phyloP scores from a whole-genome alignment of 2,113 vertebrate species.

The Psittacara wagleri region DNA sequence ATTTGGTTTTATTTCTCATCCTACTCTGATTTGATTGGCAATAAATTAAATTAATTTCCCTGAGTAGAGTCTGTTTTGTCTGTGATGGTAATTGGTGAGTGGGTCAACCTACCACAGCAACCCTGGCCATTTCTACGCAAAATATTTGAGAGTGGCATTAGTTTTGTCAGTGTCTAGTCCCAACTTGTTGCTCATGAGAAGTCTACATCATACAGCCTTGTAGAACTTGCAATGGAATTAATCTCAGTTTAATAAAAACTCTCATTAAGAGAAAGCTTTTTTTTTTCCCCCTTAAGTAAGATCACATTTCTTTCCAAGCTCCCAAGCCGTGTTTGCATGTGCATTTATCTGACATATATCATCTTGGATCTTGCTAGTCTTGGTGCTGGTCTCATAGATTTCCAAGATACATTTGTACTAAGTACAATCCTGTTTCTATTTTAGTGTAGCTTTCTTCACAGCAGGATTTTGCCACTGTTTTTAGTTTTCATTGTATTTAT shows the following conservation, averaged over 20 bases:
- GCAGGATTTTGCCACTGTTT: not conserved
- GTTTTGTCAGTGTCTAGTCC: not conserved
- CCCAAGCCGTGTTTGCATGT: not conserved
- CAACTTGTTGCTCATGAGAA: not conserved
- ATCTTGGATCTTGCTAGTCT: not conserved
- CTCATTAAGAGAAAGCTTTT: not conserved
- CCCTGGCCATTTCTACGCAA: too few species aligned
- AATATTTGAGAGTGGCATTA: too few species aligned
- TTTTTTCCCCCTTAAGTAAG: not conserved
- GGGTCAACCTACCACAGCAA: too few species aligned
- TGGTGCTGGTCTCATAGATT: not conserved
- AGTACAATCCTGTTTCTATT: not conserved
- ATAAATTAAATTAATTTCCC: too few species aligned
- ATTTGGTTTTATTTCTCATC: too few species aligned
- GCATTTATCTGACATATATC: not conserved
- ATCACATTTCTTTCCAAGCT: not conserved
- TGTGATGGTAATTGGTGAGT: too few species aligned
- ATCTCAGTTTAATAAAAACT: not conserved
- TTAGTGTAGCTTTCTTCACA: not conserved
- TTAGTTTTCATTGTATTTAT: not conserved
- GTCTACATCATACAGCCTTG: not conserved
- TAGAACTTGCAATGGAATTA: not conserved
- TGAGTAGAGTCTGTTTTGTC: too few species aligned
- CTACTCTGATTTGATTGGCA: too few species aligned
- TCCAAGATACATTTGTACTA: not conserved